These are phyloP conservation scores for Nasalis larvatus DNA, from an alignment of 2,113 vertebrate species.

Conservation along the genomic window DNA sequence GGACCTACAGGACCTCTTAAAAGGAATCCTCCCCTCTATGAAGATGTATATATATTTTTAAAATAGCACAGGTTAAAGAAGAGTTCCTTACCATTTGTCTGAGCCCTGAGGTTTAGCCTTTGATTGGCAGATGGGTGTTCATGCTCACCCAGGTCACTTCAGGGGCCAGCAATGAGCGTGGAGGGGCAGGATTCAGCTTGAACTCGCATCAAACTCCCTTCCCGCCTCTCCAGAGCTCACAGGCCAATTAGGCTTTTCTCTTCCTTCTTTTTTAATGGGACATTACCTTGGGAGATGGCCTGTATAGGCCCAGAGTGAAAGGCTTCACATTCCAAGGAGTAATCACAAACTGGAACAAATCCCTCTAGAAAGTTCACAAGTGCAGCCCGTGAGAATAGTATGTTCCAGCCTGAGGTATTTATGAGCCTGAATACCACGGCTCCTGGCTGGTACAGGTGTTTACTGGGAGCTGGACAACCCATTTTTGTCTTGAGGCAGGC, in stretches of 20 bases:
- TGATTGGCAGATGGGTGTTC: background rate
- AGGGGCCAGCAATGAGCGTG: background rate
- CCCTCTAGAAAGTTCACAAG: background rate
- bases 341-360: background rate
- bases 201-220: fast-evolving
- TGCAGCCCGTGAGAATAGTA: background rate
- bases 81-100: background rate
- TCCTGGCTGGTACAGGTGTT: background rate
- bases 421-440: background rate
- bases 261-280: background rate
- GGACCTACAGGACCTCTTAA: no score
- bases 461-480: background rate
- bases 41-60: background rate
- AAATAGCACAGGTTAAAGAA: background rate
- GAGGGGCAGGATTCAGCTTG: background rate
- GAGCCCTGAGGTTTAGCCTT: background rate
- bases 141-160: background rate
- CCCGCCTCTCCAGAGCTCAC: background rate
- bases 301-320: background rate
- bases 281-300: background rate
- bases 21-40: background rate
- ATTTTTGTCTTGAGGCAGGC: background rate
- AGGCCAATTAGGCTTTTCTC: background rate
- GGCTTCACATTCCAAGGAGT: constrained; percentile 6
- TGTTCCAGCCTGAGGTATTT: constrained; percentile 28